Base-by-base conservation (phyloP, 2,797 vertebrate genomes). In the Odontamblyopus rebecca region DNA sequence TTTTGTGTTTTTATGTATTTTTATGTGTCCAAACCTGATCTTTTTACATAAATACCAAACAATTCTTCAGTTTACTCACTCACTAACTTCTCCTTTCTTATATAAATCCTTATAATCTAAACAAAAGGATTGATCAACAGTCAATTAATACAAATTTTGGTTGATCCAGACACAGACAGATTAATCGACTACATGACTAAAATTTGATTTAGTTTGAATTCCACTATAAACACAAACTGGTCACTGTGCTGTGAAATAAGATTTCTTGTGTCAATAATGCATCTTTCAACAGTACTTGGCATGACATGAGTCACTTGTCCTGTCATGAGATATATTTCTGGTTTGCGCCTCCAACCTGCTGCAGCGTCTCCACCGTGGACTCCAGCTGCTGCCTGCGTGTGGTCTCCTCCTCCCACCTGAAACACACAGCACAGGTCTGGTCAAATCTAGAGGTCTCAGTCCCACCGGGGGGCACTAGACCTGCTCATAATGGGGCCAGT, bases 361-460 rank as follows among this genome's bases (percentile, higher is more conserved):
- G 91, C 71, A 99, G 82, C 1, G 95, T 93, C 80, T 96, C 94
- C 78, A 99, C 95, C 83, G 94, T 93, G 0, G 94, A 94, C 86
- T 99, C 96, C 89, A 99, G 89, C 76, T 95, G 94, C 91, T 97
- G 86, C 73, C 97, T 90, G 74, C 94, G 97, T 19, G 93, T 93
- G 50, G 96, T 77, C 82, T 99, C 98, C 84, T 99, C 97, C 67
- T 99, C 96, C 97, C 97, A 99, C 82, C 98, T 99, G 90, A 93
- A 78, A 91, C 88, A 91, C 88, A 91, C 61, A 87, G 67, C 76
- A 89, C 67, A 89, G 74, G 80, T 81, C 67, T 72, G 86, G 85
- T 91, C 79, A 89, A 71, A 84, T 78, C 86, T 73, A 26, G 70
- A 61, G 56, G 48, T 67, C 15, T 61, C 72, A 18, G 26, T 26